phyloP scores from a whole-genome alignment of 2,888 invertebrate genomes.

The Monochamus alternatus region DNA sequence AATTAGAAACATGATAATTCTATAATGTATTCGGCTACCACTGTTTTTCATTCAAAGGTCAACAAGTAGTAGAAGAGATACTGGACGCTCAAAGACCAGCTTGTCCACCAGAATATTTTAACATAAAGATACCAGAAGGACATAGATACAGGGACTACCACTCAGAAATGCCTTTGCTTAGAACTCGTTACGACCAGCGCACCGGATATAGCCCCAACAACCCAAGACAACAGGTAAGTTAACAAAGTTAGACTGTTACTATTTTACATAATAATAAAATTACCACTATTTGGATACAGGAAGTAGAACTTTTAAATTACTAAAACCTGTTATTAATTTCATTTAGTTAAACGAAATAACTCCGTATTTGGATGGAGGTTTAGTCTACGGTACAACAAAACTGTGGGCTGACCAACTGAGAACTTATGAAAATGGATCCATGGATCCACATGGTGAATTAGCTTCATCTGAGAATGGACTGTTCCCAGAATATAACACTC shows the following conservation, averaged over 20 bases:
- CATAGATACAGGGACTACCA: conserved; percentile 68
- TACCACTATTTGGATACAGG: too few species aligned
- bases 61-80: conserved; percentile 78
- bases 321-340: not conserved
- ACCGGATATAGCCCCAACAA: conserved; percentile 76
- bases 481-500: conserved; percentile 73
- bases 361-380: conserved; percentile 76
- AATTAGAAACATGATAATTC: not conserved
- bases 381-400: conserved; percentile 76
- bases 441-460: conserved; percentile 70
- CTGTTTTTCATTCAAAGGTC: conserved; percentile 67
- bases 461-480: conserved; percentile 69
- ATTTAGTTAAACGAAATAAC: conserved; percentile 76
- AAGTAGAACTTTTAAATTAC: not conserved
- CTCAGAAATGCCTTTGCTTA: conserved; percentile 72
- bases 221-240: conserved; percentile 74
- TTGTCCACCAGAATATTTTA: conserved; percentile 77
- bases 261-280: too few species aligned
- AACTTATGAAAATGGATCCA: conserved; percentile 70
- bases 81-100: conserved; percentile 76
- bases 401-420: conserved; percentile 75
- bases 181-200: conserved; percentile 73
- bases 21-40: conserved; percentile 1
- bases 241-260: too few species aligned
- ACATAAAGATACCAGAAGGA: conserved; percentile 72